These are phyloP conservation scores for Trochalopteron elliotii DNA, from an alignment of 2,113 vertebrate genomes.

Conservation along the genomic window DNA sequence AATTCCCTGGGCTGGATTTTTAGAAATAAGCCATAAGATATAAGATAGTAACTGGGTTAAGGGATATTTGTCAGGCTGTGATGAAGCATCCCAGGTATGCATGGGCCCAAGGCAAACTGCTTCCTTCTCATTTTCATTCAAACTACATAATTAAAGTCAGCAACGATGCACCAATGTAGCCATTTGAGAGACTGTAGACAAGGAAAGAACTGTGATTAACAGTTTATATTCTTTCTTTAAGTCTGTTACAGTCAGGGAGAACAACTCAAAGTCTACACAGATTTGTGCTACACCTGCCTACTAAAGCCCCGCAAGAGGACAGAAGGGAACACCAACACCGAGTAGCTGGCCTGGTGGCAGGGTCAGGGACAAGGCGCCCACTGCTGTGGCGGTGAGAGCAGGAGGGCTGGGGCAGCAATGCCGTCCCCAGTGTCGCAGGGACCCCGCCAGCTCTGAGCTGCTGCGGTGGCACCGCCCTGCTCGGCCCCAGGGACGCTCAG, in stretches of 20 bases:
- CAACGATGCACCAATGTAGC: neutral
- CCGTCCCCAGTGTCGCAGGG: neutral
- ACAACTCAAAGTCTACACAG: neutral
- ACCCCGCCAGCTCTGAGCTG: neutral
- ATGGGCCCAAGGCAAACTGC: neutral
- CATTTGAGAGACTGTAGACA: neutral
- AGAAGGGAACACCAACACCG: fast-evolving
- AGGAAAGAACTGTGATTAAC: neutral
- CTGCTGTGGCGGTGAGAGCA: fast-evolving
- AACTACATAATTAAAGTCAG: neutral
- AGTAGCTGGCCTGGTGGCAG: neutral
- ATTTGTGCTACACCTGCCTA: neutral
- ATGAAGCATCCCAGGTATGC: neutral
- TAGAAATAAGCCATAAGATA: neutral
- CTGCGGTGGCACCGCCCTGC: no score
- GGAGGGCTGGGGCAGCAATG: neutral
- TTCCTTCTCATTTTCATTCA: neutral
- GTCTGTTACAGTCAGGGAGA: neutral
- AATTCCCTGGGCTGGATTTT: conserved; percentile 12
- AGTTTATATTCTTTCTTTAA: neutral
- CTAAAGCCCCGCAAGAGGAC: neutral
- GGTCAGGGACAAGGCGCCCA: fast-evolving
- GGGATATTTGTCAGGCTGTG: neutral
- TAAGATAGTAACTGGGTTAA: neutral
- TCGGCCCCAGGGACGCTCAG: no score